Evolutionary conservation across 2,797 vertebrate genomes (phyloP).

Genomic region (Tarsius wallacei): DNA sequence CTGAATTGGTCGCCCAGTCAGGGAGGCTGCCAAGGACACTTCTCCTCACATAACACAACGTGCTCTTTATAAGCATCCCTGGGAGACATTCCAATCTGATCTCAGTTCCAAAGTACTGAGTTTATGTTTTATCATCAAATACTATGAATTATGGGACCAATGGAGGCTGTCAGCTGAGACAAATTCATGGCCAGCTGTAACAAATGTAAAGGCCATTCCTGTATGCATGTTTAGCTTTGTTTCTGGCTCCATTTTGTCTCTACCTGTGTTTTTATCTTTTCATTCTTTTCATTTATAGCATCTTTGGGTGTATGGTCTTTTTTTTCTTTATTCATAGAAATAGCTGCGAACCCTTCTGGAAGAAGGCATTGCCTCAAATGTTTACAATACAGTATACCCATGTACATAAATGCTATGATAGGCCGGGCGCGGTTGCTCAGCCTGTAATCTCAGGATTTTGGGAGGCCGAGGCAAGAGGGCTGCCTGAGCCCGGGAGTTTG

Average conservation of each 20-base stretch:
- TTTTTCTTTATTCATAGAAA: conserved; percentile 6
- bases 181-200: conserved; percentile 56
- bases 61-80: conserved; percentile 35
- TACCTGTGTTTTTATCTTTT: conserved; percentile 37
- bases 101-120: background rate
- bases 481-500: too few species aligned
- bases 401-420: background rate
- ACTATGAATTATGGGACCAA: conserved; percentile 24
- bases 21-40: conserved; percentile 61
- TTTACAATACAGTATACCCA: background rate
- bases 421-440: too few species aligned
- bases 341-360: background rate
- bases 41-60: conserved; percentile 44
- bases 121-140: conserved; percentile 58
- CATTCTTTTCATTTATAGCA: conserved; percentile 33
- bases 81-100: conserved; percentile 63
- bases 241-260: background rate
- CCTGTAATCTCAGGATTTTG: too few species aligned
- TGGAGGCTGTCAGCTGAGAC: background rate
- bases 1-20: background rate
- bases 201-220: conserved; percentile 22
- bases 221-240: conserved; percentile 17
- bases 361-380: background rate
- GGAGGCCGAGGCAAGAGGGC: too few species aligned
- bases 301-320: background rate